phyloP scores from a whole-genome alignment of 2,113 vertebrate species.

The Chionomys nivalis region DNA sequence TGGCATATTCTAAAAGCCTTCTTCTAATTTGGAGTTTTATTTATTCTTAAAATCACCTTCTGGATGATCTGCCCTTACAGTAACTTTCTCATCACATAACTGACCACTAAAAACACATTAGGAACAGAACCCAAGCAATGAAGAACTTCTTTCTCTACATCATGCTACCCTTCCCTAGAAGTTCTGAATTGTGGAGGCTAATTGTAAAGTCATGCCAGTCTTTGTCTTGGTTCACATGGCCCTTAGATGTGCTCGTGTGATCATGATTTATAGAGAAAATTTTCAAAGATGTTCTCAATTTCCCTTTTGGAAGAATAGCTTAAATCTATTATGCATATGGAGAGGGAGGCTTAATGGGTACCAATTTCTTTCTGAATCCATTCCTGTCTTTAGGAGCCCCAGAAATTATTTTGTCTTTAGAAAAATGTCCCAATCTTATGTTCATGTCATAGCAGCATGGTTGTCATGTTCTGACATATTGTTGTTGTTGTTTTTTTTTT shows the following conservation, averaged over 20 bases:
- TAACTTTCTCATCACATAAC: not conserved
- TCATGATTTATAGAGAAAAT: not conserved
- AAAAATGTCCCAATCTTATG: not conserved
- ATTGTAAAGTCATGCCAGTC: not conserved
- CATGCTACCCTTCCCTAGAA: not conserved
- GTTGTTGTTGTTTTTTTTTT: too few relatives aligned
- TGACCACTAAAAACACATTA: not conserved
- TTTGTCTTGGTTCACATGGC: not conserved
- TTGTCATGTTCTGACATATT: not conserved
- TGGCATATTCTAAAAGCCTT: not conserved
- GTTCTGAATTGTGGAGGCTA: not conserved
- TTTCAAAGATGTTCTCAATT: not conserved
- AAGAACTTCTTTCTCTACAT: not conserved
- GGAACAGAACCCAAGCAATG: not conserved
- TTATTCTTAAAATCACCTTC: not conserved
- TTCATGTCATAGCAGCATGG: too few relatives aligned
- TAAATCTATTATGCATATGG: not conserved
- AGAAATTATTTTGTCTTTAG: conserved; percentile 9
- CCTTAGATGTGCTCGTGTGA: not conserved
- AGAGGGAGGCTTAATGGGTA: not conserved
- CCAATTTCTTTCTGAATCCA: not conserved
- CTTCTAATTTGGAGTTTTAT: not conserved
- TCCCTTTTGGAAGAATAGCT: not conserved
- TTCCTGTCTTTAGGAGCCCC: not conserved
- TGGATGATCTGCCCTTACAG: not conserved